These are phyloP conservation scores for Drosophila punjabiensis DNA, from an alignment of 1,140 invertebrate species.

Conservation along the genomic window DNA sequence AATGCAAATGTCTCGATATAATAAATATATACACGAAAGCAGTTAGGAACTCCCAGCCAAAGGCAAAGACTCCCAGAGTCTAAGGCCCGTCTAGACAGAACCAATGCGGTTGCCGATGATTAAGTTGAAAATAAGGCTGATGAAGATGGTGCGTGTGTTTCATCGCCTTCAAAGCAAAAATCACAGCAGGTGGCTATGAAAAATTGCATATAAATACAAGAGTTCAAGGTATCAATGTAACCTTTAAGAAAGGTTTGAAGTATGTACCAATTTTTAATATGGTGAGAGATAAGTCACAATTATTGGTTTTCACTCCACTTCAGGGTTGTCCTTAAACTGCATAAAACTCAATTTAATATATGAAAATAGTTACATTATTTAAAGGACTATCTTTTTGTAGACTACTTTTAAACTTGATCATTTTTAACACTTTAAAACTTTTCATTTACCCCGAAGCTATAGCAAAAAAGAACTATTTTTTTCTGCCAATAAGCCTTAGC, in stretches of 20 bases:
- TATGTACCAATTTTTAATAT: background rate
- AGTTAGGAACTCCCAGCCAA: conserved; percentile 8
- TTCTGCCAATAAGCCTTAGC: background rate
- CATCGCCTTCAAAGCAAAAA: conserved; percentile 21
- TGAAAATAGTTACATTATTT: too few species aligned
- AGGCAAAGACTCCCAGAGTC: conserved; percentile 30
- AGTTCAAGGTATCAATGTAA: conserved; percentile 38
- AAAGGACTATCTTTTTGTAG: too few species aligned
- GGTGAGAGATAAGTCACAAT: background rate
- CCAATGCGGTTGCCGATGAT: conserved; percentile 21
- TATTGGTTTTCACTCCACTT: background rate
- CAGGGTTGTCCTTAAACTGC: background rate
- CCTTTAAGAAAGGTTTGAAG: background rate
- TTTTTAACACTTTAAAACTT: background rate
- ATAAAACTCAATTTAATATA: background rate
- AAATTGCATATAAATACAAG: conserved; percentile 52
- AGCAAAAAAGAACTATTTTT: too few species aligned
- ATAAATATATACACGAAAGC: conserved; percentile 16
- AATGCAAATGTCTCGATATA: conserved; percentile 60
- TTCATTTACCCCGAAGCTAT: background rate
- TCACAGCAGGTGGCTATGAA: conserved; percentile 67
- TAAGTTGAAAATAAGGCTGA: conserved; percentile 16
- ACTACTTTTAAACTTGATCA: too few species aligned
- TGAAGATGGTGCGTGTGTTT: conserved; percentile 30
- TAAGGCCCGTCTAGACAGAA: conserved; percentile 70